A percentile compares a stretch with the other conserved stretches of the same genome.
These are phyloP conservation scores for Xiphophorus hellerii DNA, from an alignment of 2,113 vertebrate species.

Conservation along the genomic window DNA sequence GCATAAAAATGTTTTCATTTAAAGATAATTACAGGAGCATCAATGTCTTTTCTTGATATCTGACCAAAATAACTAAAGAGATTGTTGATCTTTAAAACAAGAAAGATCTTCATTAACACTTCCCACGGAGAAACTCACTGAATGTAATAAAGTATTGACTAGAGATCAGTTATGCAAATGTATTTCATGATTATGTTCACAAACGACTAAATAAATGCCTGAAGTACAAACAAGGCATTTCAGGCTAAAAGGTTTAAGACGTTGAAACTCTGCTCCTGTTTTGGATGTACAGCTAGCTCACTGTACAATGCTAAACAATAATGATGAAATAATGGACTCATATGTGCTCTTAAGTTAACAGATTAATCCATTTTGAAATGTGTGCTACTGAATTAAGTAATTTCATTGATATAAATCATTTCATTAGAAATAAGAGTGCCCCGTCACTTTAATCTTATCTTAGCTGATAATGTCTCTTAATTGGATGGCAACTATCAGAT, in stretches of 20 bases:
- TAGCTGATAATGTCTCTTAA: too few species aligned
- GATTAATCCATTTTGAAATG: conserved; percentile 2
- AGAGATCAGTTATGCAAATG: background rate
- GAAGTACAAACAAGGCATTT: background rate
- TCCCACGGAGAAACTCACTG: background rate
- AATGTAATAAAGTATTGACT: background rate
- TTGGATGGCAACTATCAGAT: too few species aligned
- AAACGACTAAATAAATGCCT: background rate
- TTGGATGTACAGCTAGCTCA: too few species aligned
- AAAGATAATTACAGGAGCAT: too few species aligned
- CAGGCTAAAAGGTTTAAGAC: background rate
- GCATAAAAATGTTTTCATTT: too few species aligned
- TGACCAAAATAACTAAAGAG: too few species aligned
- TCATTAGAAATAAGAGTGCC: background rate
- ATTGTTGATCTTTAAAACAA: background rate
- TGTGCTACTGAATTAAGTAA: conserved; percentile 2
- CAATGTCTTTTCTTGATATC: too few species aligned
- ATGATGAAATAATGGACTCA: too few species aligned
- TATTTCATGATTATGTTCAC: background rate
- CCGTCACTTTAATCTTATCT: too few species aligned
- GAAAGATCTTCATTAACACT: background rate
- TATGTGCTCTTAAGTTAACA: background rate
- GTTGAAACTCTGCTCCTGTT: background rate
- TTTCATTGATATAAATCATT: conserved; percentile 22
- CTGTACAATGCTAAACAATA: too few species aligned